Base-by-base conservation (phyloP, 2,888 invertebrate species). In the Argyresthia albistria region DNA sequence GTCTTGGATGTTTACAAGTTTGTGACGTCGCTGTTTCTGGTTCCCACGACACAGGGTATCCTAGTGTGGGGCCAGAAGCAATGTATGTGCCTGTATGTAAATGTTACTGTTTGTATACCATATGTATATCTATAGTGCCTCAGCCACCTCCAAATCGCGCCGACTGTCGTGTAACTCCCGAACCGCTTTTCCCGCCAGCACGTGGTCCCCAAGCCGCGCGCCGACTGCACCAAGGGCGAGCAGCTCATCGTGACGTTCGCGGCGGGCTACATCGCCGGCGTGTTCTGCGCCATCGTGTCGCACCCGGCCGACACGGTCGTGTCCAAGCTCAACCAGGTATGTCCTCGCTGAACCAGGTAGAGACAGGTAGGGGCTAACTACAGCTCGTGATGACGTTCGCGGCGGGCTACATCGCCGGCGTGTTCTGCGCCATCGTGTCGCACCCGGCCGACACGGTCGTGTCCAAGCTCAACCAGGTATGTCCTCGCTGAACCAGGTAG, bases 251-350 rank as follows among this genome's bases (percentile, higher is more conserved):
- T 98, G 39, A 99, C 98, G 8, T 99, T 99, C 86, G 94, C 96
- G 42, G 93, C 93, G 10, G 93, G 97, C 67, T 99, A 99, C 86
- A 98, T 99, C 84, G 98, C 98, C 72, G 98, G 99, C 73, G 97
- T 99, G 51, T 99, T 99, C 92, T 99, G 99, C 83, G 99, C 98
- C 58, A 92, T 99, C 79, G 98, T 99, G 1, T 97, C 97, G n/a
- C 99, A 99, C 84, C 99, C 98, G 53, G 98, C 98, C 59, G 99
- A 99, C 82, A 97, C 98, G 35, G 94, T 95, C 58, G 98, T 99
- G 14, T 98, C 98, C 57, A 98, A 98, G 78, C 89, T 99, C 65
- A 99, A 99, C 90, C 96, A 98, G 90, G 96, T 86, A 60, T 4
- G 35, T 35, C 10, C 47, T 1, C 35, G 25, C 25, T 25, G 3